phyloP scores from a whole-genome alignment of 2,888 invertebrate species.

The Lepidocyrtinus sp. region DNA sequence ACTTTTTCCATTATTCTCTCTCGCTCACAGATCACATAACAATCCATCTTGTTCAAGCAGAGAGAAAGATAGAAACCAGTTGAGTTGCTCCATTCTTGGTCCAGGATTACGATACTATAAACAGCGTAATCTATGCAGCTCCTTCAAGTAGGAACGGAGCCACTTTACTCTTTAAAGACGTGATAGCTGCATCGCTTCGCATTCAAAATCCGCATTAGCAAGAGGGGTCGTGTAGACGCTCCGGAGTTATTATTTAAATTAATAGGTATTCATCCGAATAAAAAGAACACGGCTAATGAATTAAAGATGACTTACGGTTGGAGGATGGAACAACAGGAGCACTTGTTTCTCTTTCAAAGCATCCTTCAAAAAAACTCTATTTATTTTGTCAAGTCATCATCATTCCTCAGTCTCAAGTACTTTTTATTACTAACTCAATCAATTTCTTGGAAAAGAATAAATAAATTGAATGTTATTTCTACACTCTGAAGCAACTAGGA shows the following conservation, averaged over 20 bases:
- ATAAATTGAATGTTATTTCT: neutral
- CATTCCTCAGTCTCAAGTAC: neutral
- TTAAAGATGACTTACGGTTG: slow-evolving; percentile 10
- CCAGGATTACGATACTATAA: neutral
- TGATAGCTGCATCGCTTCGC: neutral
- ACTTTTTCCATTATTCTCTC: slow-evolving; percentile 25
- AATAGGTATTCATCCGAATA: slow-evolving; percentile 5
- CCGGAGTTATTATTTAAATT: slow-evolving; percentile 22
- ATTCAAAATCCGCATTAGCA: neutral
- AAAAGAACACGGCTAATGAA: slow-evolving; percentile 26
- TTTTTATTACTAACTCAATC: neutral
- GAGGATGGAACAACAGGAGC: slow-evolving; percentile 48
- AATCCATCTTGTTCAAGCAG: slow-evolving; percentile 49
- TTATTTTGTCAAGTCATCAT: slow-evolving; percentile 58
- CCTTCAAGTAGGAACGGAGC: slow-evolving; percentile 12
- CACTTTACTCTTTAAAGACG: neutral
- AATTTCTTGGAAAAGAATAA: neutral
- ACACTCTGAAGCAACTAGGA: neutral
- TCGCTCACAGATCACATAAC: slow-evolving; percentile 48
- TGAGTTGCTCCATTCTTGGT: too few species aligned
- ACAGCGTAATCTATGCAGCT: slow-evolving; percentile 28
- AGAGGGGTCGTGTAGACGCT: neutral
- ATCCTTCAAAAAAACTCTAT: neutral
- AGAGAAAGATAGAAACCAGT: neutral
- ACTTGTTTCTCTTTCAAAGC: slow-evolving; percentile 46